These are phyloP conservation scores for Amphibalanus amphitrite DNA, from an alignment of 1,140 invertebrate species.

Conservation along the genomic window DNA sequence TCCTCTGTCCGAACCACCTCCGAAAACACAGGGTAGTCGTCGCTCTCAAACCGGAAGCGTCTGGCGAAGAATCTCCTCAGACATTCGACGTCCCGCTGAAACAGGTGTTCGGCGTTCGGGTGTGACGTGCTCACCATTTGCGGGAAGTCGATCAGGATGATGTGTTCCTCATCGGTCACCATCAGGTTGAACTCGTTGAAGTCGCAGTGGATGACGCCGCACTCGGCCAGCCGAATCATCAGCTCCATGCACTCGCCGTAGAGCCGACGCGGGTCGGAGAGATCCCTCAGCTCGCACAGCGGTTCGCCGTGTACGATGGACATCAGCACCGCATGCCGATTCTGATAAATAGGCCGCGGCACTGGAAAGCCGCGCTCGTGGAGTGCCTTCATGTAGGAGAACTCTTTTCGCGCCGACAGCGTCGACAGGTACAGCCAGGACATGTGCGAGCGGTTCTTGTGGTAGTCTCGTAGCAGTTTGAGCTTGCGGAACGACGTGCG, in stretches of 20 bases:
- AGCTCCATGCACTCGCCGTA: constrained; percentile 94
- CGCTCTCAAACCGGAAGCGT: constrained; percentile 81
- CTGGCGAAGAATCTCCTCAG: constrained; percentile 80
- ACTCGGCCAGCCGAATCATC: constrained; percentile 73
- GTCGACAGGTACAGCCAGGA: constrained; percentile 97
- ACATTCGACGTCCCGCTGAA: constrained; percentile 89
- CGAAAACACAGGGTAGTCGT: constrained; percentile 62
- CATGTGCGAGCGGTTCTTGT: constrained; percentile 65
- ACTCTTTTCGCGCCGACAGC: constrained; percentile 93
- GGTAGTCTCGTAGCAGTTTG: constrained; percentile 93
- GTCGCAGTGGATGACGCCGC: constrained; percentile 95
- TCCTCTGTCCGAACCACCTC: constrained; percentile 59
- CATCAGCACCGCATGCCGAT: constrained; percentile 94
- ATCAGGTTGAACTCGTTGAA: constrained; percentile 99
- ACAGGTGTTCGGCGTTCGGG: constrained; percentile 78
- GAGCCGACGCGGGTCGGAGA: constrained; percentile 27
- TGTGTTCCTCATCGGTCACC: constrained; percentile 53
- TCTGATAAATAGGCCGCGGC: constrained; percentile 84
- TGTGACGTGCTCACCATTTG: constrained; percentile 96
- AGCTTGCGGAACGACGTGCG: constrained; percentile 92
- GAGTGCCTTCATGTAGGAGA: constrained; percentile 93
- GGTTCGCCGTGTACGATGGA: constrained; percentile 53
- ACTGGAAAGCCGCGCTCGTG: constrained; percentile 82
- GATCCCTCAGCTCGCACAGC: constrained; percentile 25
- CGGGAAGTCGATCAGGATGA: constrained; percentile 94